phyloP scores from a whole-genome alignment of 2,888 invertebrate genomes.

The Euclidia mi region DNA sequence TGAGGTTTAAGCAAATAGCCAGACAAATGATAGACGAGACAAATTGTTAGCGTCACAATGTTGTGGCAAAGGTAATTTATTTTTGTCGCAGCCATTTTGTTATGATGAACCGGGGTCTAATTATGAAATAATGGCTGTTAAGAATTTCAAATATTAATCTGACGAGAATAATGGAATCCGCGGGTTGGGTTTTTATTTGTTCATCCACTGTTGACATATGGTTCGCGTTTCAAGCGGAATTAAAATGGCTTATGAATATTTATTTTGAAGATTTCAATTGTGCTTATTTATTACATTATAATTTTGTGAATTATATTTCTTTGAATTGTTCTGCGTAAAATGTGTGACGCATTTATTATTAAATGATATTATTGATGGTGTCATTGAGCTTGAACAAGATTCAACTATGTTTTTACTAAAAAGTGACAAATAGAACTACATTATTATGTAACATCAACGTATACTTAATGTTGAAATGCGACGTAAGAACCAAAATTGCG shows the following conservation, averaged over 20 bases:
- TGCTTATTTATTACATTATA: too few relatives aligned
- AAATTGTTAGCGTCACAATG: slow-evolving; percentile 74
- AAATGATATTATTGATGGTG: too few relatives aligned
- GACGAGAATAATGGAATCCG: slow-evolving; percentile 12
- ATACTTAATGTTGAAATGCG: too few relatives aligned
- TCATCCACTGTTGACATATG: slow-evolving; percentile 12
- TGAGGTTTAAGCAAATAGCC: slow-evolving; percentile 75
- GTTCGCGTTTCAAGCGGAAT: background rate
- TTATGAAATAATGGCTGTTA: slow-evolving; percentile 29
- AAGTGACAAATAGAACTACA: too few relatives aligned
- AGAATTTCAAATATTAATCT: slow-evolving; percentile 31
- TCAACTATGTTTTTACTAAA: too few relatives aligned
- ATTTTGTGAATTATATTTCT: too few relatives aligned
- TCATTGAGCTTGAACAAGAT: too few relatives aligned
- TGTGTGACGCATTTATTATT: too few relatives aligned
- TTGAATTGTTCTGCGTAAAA: too few relatives aligned
- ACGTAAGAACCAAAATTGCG: too few relatives aligned
- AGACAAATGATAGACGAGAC: slow-evolving; percentile 79
- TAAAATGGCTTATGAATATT: background rate
- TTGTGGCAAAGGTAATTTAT: slow-evolving; percentile 63
- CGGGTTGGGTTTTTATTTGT: slow-evolving; percentile 9
- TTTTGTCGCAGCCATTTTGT: slow-evolving; percentile 39
- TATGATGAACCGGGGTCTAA: slow-evolving; percentile 35
- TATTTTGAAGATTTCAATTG: background rate
- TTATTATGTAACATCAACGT: too few relatives aligned